phyloP scores from a whole-genome alignment of 2,113 vertebrate species.

The Emydura subglobosa region DNA sequence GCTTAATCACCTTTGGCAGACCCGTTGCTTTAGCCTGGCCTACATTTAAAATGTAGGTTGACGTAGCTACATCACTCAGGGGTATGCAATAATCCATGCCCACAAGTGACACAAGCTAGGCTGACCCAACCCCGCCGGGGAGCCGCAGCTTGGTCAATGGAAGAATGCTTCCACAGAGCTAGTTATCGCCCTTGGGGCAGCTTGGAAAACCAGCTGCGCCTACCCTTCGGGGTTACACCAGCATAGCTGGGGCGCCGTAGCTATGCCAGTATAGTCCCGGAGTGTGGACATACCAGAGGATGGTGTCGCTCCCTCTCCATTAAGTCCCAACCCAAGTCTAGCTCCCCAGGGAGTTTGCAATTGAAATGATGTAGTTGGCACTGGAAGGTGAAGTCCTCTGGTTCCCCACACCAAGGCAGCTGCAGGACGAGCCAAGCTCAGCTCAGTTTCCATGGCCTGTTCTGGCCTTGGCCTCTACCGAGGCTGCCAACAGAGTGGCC shows the following conservation, averaged over 20 bases:
- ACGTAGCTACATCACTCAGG: too few species aligned
- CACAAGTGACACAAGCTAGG: too few species aligned
- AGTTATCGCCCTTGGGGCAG: background rate
- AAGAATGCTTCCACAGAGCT: background rate
- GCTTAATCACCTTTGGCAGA: too few species aligned
- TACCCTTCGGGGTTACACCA: background rate
- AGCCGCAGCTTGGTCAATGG: too few species aligned
- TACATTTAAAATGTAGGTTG: too few species aligned
- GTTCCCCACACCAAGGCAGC: background rate
- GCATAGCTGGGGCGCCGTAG: too few species aligned
- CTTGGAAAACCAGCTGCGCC: background rate
- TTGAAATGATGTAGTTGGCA: background rate
- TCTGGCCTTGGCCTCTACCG: background rate
- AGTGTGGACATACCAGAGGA: fast-evolving
- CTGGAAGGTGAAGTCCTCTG: background rate
- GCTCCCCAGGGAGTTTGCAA: background rate
- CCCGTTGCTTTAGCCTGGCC: too few species aligned
- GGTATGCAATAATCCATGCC: too few species aligned
- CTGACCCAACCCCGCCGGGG: too few species aligned
- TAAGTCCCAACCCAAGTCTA: too few species aligned
- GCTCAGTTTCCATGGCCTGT: background rate
- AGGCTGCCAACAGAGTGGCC: background rate
- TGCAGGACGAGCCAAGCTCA: too few species aligned
- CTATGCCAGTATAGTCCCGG: background rate
- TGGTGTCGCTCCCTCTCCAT: too few species aligned